A percentile compares a stretch with the other conserved stretches of the same genome.
Conservation (phyloP, 2,113 vertebrate genomes). For the Riparia riparia region DNA sequence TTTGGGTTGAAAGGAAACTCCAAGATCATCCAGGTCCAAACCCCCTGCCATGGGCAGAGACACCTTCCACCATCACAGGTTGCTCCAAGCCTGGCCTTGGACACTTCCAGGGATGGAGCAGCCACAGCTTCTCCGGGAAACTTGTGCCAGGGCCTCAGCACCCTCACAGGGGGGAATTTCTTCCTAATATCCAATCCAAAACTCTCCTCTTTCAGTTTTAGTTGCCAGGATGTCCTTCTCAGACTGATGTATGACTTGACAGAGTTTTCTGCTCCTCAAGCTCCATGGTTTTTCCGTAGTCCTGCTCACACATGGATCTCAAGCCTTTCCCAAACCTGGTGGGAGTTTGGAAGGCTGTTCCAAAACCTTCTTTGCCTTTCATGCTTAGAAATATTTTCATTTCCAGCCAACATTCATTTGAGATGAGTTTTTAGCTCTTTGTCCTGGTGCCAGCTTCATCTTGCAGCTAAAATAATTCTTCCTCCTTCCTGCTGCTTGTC, state of each 20-base stretch:
- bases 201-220: neutral
- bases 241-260: neutral
- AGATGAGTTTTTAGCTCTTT: neutral
- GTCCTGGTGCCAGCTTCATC: neutral
- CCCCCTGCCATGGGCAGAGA: neutral
- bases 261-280: neutral
- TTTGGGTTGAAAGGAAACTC: neutral
- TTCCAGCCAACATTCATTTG: neutral
- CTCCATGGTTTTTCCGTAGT: accelerated
- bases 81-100: neutral
- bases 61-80: accelerated
- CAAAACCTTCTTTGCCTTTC: neutral
- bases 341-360: neutral
- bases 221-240: neutral
- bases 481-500: conserved; percentile 13
- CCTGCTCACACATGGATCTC: neutral
- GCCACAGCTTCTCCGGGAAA: neutral
- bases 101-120: neutral
- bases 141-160: neutral
- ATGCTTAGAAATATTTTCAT: neutral
- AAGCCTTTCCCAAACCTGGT: neutral
- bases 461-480: conserved; percentile 41
- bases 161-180: neutral
- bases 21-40: neutral
- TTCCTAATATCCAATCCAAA: neutral